Evolutionary conservation across 2,888 invertebrate genomes (phyloP).

Genomic region (Scrobipalpa costella): DNA sequence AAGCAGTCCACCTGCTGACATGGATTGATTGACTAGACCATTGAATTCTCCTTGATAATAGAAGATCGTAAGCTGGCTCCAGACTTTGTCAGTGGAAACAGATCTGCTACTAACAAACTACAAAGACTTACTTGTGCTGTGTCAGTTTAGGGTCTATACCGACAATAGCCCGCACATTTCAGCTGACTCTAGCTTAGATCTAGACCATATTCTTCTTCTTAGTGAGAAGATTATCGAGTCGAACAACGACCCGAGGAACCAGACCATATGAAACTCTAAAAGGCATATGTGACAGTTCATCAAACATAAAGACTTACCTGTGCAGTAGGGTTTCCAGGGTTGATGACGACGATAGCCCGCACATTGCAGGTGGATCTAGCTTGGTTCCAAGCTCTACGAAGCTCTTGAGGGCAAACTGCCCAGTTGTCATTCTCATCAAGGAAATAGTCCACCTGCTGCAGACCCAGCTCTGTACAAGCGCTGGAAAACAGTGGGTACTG

Average conservation of each 20-base stretch:
- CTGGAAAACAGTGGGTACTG: slow-evolving; percentile 99
- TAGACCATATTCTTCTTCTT: not conserved
- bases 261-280: not conserved
- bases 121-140: too few species aligned
- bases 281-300: not conserved
- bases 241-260: too few species aligned
- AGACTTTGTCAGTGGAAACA: too few species aligned
- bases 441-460: slow-evolving; percentile 91
- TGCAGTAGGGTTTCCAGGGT: slow-evolving; percentile 99
- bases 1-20: too few species aligned
- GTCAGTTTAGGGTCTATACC: too few species aligned
- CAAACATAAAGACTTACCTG: slow-evolving; percentile 61
- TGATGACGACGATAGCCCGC: slow-evolving; percentile 94
- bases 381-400: slow-evolving; percentile 84
- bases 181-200: not conserved
- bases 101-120: too few species aligned
- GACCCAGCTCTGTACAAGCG: slow-evolving; percentile 93
- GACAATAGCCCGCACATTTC: too few species aligned
- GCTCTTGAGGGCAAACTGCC: slow-evolving; percentile 89
- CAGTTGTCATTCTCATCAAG: slow-evolving; percentile 93
- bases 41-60: too few species aligned
- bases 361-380: slow-evolving; percentile 82
- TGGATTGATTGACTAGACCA: too few species aligned
- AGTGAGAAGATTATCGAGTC: too few species aligned
- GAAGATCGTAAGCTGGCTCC: too few species aligned